Conservation (phyloP, 2,888 invertebrate genomes). For the Brachyptera risi region DNA sequence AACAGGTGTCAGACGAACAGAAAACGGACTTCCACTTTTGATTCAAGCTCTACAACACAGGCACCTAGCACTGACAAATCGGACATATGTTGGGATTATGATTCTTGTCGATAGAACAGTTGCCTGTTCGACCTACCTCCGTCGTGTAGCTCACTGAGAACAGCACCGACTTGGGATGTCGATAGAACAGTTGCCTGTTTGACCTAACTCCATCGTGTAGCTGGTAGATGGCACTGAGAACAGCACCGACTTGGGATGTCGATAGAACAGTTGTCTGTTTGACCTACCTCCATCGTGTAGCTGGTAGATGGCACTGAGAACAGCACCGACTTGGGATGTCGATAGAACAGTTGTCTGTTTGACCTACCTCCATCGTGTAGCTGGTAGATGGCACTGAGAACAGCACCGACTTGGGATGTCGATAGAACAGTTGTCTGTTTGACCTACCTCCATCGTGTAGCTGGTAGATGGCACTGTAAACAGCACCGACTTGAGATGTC, state of each 20-base stretch:
- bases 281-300: constrained; percentile 61
- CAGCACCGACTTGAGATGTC: constrained; percentile 55
- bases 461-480: constrained; percentile 59
- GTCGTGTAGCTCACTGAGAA: constrained; percentile 60
- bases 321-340: constrained; percentile 53
- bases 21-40: too few species aligned
- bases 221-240: constrained; percentile 59
- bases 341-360: too few species aligned
- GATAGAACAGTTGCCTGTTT: too few species aligned
- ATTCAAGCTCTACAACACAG: too few species aligned
- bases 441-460: constrained; percentile 61
- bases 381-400: constrained; percentile 59
- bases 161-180: constrained; percentile 53
- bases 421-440: too few species aligned
- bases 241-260: constrained; percentile 53
- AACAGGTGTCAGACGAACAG: too few species aligned
- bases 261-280: too few species aligned
- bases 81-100: too few species aligned
- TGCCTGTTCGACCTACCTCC: too few species aligned
- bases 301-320: constrained; percentile 59
- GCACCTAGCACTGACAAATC: too few species aligned
- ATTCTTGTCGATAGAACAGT: too few species aligned
- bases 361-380: constrained; percentile 61
- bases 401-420: constrained; percentile 53
- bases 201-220: constrained; percentile 61